Percentiles rank a stretch among this genome's conserved stretches.
Evolutionary conservation across 2,113 vertebrate genomes (phyloP).

Genomic region (Glareola pratincola): DNA sequence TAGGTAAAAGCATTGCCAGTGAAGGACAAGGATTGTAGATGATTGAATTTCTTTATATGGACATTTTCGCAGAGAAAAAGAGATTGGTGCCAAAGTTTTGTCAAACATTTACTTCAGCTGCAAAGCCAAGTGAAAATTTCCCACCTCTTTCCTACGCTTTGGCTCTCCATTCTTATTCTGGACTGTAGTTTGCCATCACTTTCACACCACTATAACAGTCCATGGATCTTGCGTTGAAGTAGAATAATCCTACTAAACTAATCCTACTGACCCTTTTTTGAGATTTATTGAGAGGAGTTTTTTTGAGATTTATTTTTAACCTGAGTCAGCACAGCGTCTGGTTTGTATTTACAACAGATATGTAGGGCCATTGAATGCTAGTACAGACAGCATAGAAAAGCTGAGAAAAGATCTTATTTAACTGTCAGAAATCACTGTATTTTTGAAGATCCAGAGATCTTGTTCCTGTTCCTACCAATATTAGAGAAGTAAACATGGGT

Average conservation of each 20-base stretch:
- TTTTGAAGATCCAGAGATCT: not conserved
- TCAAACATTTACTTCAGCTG: not conserved
- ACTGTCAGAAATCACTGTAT: not conserved
- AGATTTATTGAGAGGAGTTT: not conserved
- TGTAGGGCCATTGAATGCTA: not conserved
- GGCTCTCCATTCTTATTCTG: not conserved
- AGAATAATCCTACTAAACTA: not conserved
- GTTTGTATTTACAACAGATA: not conserved
- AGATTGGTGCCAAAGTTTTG: not conserved
- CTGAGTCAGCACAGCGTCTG: not conserved
- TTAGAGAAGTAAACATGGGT: not conserved
- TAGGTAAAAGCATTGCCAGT: not conserved
- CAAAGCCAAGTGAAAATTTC: not conserved
- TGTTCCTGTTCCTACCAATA: not conserved
- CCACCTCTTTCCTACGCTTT: not conserved
- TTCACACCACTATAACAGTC: not conserved
- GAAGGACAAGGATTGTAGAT: not conserved
- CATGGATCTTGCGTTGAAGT: not conserved
- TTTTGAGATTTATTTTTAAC: not conserved
- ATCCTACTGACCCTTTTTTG: not conserved
- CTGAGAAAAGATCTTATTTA: not conserved
- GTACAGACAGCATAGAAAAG: not conserved
- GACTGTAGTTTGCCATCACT: not conserved
- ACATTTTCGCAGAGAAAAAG: not conserved
- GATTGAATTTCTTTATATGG: not conserved